Evolutionary conservation across 1,140 invertebrate genomes (phyloP).

Genomic region (Antheraea mylitta): DNA sequence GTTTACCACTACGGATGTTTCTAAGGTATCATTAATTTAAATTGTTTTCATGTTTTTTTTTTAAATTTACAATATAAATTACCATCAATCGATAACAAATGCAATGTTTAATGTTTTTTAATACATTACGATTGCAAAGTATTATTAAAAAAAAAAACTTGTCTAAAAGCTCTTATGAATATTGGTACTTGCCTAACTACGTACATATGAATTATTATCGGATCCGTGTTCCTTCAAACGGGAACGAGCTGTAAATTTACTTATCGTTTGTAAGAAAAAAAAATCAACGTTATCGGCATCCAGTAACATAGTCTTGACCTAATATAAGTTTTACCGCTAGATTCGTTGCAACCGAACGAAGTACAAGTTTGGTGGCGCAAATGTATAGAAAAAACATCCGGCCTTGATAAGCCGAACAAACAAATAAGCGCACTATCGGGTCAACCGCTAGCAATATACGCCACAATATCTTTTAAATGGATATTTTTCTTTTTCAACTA

Average conservation of each 20-base stretch:
- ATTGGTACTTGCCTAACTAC: neutral
- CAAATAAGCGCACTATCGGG: conserved; percentile 73
- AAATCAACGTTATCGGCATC: conserved; percentile 50
- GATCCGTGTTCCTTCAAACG: conserved; percentile 19
- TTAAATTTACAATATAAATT: neutral
- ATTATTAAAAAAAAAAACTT: neutral
- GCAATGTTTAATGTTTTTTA: neutral
- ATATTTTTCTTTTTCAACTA: conserved; percentile 42
- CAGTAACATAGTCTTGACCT: conserved; percentile 60
- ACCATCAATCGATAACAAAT: neutral
- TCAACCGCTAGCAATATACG: conserved; percentile 64
- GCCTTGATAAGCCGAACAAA: conserved; percentile 76
- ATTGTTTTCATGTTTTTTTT: neutral
- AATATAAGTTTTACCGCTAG: conserved; percentile 64
- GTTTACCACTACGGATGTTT: neutral
- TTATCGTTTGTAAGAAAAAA: conserved; percentile 43
- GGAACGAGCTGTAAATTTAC: conserved; percentile 30
- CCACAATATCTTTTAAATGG: conserved; percentile 54
- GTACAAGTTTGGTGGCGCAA: conserved; percentile 68
- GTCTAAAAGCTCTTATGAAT: neutral
- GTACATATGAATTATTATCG: conserved; percentile 18
- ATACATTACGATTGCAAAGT: neutral
- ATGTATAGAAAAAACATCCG: conserved; percentile 77
- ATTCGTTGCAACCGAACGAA: conserved; percentile 56
- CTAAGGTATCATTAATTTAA: neutral